Evolutionary conservation across 2,113 vertebrate species (phyloP).

Genomic region (Brachyhypopomus occidentalis): DNA sequence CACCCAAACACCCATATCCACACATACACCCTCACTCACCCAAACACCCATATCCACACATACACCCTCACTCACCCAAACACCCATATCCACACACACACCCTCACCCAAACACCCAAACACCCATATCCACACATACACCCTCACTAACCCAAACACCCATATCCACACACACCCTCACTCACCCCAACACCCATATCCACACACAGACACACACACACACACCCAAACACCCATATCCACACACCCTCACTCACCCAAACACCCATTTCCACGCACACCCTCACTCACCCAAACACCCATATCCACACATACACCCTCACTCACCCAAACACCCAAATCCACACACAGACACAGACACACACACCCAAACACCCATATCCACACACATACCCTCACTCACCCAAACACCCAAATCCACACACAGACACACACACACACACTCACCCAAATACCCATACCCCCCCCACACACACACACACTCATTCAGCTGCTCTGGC

Average conservation of each 20-base stretch:
- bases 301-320: not conserved
- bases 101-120: not conserved
- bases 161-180: not conserved
- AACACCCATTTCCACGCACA: too few species aligned
- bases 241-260: too few species aligned
- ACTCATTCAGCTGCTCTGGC: not conserved
- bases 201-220: not conserved
- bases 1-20: not conserved
- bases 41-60: too few species aligned
- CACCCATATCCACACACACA: too few species aligned
- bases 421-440: slow-evolving; percentile 1
- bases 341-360: too few species aligned
- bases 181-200: not conserved
- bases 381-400: not conserved
- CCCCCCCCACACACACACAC: not conserved
- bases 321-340: too few species aligned
- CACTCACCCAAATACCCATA: not conserved
- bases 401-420: not conserved
- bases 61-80: too few species aligned
- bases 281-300: not conserved
- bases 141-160: not conserved
- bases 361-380: not conserved
- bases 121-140: not conserved
- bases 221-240: too few species aligned
- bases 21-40: not conserved